Evolutionary conservation across 2,797 vertebrate species (phyloP).

Genomic region (Urosaurus nigricauda): DNA sequence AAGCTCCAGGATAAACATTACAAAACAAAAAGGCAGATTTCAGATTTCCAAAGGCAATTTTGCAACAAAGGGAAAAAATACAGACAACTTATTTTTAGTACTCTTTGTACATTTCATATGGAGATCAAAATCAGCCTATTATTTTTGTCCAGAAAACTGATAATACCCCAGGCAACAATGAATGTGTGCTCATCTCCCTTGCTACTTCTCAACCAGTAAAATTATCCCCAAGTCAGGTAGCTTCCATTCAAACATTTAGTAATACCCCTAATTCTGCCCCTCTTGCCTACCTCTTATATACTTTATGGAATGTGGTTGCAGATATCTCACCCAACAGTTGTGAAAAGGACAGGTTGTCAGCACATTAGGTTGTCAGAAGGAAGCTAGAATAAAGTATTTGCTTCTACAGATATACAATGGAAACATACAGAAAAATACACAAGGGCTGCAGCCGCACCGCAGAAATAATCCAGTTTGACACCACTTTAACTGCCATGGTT

Average conservation of each 20-base stretch:
- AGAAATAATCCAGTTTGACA: no score
- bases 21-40: not conserved
- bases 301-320: not conserved
- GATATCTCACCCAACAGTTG: not conserved
- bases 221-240: not conserved
- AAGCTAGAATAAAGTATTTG: not conserved
- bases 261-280: not conserved
- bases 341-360: not conserved
- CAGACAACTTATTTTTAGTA: no score
- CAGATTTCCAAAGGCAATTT: no score
- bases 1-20: not conserved
- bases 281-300: not conserved
- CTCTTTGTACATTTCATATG: not conserved
- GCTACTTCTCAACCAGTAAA: not conserved
- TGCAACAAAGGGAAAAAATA: no score
- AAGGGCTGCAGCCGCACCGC: no score
- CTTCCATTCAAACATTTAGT: not conserved
- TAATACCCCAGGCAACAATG: not conserved
- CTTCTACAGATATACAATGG: not conserved
- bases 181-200: not conserved
- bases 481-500: no score
- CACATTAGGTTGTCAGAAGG: no score
- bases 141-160: not conserved
- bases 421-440: no score
- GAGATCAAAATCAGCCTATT: not conserved